Percentiles rank a stretch among this genome's conserved stretches.
Evolutionary conservation across 37 sponge, comb jelly and placozoan species (phyloP).

Genomic region (Beroe forskalii): DNA sequence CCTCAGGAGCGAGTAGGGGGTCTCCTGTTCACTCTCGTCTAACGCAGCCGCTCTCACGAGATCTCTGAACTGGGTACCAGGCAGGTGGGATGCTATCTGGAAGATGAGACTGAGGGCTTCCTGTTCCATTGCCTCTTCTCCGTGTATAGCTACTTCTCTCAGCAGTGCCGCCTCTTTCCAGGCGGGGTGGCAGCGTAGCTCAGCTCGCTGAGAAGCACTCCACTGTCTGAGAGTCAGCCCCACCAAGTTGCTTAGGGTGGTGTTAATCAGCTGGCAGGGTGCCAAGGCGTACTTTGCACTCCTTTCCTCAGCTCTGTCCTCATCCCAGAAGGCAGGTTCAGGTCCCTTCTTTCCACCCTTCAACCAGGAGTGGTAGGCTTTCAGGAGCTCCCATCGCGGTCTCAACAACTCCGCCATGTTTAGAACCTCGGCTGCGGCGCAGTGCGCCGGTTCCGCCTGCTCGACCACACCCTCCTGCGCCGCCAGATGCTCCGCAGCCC

Average conservation of each 20-base stretch:
- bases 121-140: conserved; percentile 20
- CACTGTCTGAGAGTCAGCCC: background rate
- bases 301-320: background rate
- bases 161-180: background rate
- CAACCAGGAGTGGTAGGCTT: background rate
- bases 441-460: too few species aligned
- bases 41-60: background rate
- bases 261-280: conserved; percentile 18
- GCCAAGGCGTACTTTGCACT: conserved; percentile 26
- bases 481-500: too few species aligned
- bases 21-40: background rate
- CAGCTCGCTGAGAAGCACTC: background rate
- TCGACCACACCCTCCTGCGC: too few species aligned
- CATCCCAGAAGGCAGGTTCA: conserved; percentile 28
- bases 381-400: conserved; percentile 3
- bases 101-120: conserved; percentile 22
- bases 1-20: background rate
- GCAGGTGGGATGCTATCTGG: background rate
- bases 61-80: background rate
- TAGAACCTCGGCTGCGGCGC: too few species aligned
- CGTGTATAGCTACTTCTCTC: background rate
- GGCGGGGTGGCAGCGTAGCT: background rate
- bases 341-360: background rate
- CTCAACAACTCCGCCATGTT: background rate
- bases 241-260: background rate